phyloP scores from a whole-genome alignment of 2,113 vertebrate species.

The Todiramphus chloris region DNA sequence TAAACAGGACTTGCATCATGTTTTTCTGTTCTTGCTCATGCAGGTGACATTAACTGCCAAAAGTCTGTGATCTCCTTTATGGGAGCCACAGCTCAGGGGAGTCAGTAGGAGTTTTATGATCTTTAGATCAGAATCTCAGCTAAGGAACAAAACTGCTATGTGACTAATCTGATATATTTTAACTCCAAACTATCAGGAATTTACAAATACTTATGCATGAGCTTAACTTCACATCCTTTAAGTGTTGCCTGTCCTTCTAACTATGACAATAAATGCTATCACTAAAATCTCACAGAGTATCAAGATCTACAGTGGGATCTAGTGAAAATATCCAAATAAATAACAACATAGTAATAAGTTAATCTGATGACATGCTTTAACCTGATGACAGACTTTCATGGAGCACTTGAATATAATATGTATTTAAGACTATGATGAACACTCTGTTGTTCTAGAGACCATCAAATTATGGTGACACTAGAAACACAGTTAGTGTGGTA shows the following conservation, averaged over 20 bases:
- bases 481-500: not conserved
- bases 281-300: not conserved
- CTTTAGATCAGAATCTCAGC: not conserved
- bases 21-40: not conserved
- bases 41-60: not conserved
- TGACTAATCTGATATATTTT: not conserved
- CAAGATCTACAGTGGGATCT: not conserved
- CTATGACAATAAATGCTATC: not conserved
- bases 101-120: not conserved
- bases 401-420: not conserved
- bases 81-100: not conserved
- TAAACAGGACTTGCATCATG: not conserved
- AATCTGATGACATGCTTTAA: not conserved
- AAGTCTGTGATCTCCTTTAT: not conserved
- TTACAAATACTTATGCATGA: not conserved
- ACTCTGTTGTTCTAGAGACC: not conserved
- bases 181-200: not conserved
- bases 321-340: not conserved
- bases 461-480: not conserved
- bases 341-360: not conserved
- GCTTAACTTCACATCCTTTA: not conserved
- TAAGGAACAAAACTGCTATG: not conserved
- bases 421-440: not conserved
- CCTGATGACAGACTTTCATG: not conserved
- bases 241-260: not conserved